Conservation (phyloP, 1,140 invertebrate genomes). For the Hycleus cichorii region DNA sequence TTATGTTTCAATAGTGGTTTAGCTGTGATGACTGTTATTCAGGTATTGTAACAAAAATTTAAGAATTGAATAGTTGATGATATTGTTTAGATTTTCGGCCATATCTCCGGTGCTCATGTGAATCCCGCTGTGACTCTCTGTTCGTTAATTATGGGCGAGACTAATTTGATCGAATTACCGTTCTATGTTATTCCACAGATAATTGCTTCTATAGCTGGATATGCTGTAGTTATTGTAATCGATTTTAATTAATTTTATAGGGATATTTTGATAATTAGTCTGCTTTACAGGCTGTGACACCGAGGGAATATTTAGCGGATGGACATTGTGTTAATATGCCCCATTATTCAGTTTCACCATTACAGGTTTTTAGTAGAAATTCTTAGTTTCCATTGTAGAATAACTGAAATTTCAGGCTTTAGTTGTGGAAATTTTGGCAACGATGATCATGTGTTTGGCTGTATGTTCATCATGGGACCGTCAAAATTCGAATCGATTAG, state of each 20-base stretch:
- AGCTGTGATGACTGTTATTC: conserved; percentile 30
- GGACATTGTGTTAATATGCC: conserved; percentile 13
- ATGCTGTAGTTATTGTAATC: conserved; percentile 51
- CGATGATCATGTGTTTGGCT: conserved; percentile 41
- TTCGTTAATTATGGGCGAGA: conserved; percentile 57
- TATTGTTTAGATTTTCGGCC: conserved; percentile 53
- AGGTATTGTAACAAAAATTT: conserved; percentile 18
- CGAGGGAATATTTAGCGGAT: conserved; percentile 5
- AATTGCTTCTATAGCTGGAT: conserved; percentile 60
- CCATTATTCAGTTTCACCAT: conserved; percentile 15
- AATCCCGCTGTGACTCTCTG: conserved; percentile 70
- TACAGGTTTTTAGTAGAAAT: conserved; percentile 19
- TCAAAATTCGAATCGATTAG: conserved; percentile 38
- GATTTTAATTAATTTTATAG: background rate
- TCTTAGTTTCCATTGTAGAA: background rate
- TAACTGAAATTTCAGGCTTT: conserved; percentile 34
- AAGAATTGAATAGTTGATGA: background rate
- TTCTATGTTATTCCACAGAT: conserved; percentile 65
- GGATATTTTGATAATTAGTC: background rate
- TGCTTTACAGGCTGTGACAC: conserved; percentile 27
- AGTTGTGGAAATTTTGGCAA: conserved; percentile 40
- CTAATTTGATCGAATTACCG: conserved; percentile 54
- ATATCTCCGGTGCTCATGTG: conserved; percentile 64
- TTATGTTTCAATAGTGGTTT: conserved; percentile 27
- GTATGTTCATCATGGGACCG: conserved; percentile 45